phyloP scores from a whole-genome alignment of 2,888 invertebrate genomes.

The Scaptomyza caliginosa region DNA sequence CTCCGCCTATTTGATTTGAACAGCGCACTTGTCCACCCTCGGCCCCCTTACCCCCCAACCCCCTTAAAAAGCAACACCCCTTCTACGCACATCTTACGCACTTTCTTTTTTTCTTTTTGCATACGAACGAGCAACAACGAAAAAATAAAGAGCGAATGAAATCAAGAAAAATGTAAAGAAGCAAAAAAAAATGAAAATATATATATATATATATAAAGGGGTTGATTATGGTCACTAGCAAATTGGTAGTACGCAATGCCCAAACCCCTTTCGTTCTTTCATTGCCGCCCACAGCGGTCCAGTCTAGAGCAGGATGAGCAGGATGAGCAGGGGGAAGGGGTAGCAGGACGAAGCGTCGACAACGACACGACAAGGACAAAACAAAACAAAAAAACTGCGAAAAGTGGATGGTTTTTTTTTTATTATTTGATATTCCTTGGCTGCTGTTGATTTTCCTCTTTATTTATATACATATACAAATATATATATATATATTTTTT shows the following conservation, averaged over 20 bases:
- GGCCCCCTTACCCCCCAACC: not conserved
- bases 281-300: slow-evolving; percentile 6
- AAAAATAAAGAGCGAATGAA: slow-evolving; percentile 27
- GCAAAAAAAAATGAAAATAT: slow-evolving; percentile 14
- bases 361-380: slow-evolving; percentile 60
- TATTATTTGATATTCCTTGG: slow-evolving; percentile 36
- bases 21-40: slow-evolving; percentile 22
- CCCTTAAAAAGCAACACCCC: no score
- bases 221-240: slow-evolving; percentile 77
- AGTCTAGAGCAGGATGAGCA: slow-evolving; percentile 1
- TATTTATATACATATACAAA: slow-evolving; percentile 26
- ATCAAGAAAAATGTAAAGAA: slow-evolving; percentile 35
- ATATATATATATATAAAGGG: slow-evolving; percentile 72
- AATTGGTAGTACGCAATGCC: slow-evolving; percentile 66
- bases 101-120: slow-evolving; percentile 66
- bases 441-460: slow-evolving; percentile 60
- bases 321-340: slow-evolving; percentile 13
- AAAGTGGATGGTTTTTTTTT: slow-evolving; percentile 68
- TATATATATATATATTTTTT: slow-evolving; percentile 24
- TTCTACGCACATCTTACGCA: slow-evolving; percentile 47
- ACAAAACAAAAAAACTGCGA: slow-evolving; percentile 48
- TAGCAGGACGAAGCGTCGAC: slow-evolving; percentile 41
- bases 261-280: not conserved
- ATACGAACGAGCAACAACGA: slow-evolving; percentile 43
- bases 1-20: slow-evolving; percentile 37